A percentile compares a stretch with the other conserved stretches of the same genome.
Evolutionary conservation across 1,140 invertebrate species (phyloP).

Genomic region (Sycophaga agraensis): DNA sequence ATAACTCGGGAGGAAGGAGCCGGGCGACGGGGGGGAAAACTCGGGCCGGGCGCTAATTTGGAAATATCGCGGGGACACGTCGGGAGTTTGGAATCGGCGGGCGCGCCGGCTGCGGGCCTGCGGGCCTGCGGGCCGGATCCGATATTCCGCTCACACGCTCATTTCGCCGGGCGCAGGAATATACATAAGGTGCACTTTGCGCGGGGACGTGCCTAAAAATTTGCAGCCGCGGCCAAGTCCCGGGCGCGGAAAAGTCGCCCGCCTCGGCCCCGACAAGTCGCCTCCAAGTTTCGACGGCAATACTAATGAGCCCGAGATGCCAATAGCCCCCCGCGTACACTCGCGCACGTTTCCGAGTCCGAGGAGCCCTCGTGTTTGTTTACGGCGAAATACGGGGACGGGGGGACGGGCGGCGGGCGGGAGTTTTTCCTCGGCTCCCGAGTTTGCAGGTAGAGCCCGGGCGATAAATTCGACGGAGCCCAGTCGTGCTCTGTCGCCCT

Average conservation of each 20-base stretch:
- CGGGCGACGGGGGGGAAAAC: not conserved
- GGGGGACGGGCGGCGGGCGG: not conserved
- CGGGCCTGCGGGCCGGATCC: constrained; percentile 5
- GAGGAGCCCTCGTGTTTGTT: constrained; percentile 20
- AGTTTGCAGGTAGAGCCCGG: too few species aligned
- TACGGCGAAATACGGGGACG: not conserved
- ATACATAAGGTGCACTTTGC: constrained; percentile 24
- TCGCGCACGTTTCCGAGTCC: constrained; percentile 8
- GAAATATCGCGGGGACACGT: constrained; percentile 24
- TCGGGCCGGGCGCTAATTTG: constrained; percentile 14
- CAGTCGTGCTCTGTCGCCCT: constrained; percentile 24
- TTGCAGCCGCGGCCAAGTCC: constrained; percentile 3
- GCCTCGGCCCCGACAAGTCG: not conserved
- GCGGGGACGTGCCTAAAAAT: constrained; percentile 20
- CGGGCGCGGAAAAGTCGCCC: constrained; percentile 20
- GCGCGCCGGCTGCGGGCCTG: too few species aligned
- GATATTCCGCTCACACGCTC: constrained; percentile 28
- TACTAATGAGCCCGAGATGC: constrained; percentile 25
- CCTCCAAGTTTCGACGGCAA: constrained; percentile 22
- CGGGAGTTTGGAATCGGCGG: constrained; percentile 23
- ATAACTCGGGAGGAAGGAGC: constrained; percentile 2
- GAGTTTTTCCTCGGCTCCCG: constrained; percentile 1
- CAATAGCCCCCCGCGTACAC: constrained; percentile 20
- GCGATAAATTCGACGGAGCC: too few species aligned
- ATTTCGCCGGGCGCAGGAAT: constrained; percentile 8